phyloP scores from a whole-genome alignment of 2,113 vertebrate species.

The Cryptomyrus ogoouensis region DNA sequence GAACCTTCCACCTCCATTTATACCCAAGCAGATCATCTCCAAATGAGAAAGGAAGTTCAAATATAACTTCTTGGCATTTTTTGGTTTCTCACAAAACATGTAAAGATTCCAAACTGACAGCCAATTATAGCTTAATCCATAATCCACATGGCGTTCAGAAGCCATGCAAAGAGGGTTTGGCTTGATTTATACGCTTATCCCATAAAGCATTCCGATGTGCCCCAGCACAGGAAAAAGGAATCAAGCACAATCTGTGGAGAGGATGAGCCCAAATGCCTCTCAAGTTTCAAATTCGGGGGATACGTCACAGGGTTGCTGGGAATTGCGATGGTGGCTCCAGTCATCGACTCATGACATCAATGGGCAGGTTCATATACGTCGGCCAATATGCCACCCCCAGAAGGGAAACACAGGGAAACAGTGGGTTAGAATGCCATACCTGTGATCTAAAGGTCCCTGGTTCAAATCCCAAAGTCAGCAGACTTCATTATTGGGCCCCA shows the following conservation, averaged over 20 bases:
- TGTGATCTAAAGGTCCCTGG: not conserved
- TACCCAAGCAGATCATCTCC: not conserved
- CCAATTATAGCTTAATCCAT: slow-evolving; percentile 8
- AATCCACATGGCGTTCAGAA: not conserved
- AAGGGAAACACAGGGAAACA: not conserved
- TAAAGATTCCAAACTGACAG: not conserved
- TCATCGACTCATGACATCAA: not conserved
- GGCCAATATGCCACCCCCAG: not conserved
- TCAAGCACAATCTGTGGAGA: slow-evolving; percentile 3
- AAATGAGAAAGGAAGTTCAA: not conserved
- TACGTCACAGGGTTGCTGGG: not conserved
- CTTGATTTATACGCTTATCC: slow-evolving; percentile 3
- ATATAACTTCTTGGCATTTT: not conserved
- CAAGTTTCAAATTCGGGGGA: not conserved
- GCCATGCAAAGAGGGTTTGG: not conserved
- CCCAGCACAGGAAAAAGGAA: not conserved
- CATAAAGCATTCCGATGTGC: not conserved
- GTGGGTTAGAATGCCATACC: not conserved
- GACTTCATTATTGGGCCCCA: not conserved
- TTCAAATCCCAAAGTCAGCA: not conserved
- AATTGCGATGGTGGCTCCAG: not conserved
- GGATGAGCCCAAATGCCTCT: slow-evolving; percentile 1
- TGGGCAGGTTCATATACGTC: not conserved
- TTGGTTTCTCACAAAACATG: not conserved
- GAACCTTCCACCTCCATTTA: not conserved